Evolutionary conservation across 2,888 invertebrate species (phyloP).

Genomic region (Seladonia tumulorum): DNA sequence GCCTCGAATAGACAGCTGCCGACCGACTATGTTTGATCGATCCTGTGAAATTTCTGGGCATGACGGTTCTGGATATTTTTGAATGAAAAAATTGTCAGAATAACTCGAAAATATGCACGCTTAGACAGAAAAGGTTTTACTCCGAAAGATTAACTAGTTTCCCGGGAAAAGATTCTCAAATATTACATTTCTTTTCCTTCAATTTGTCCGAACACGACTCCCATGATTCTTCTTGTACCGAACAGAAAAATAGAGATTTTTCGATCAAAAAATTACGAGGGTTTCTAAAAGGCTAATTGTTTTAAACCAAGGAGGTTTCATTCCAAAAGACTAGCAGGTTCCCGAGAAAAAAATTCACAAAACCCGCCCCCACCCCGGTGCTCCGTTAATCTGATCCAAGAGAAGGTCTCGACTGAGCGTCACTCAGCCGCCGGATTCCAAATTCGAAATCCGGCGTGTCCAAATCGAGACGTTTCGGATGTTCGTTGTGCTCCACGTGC

Average conservation of each 20-base stretch:
- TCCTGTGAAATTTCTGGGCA: too few relatives aligned
- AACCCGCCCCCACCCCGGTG: not conserved
- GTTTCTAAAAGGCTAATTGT: fast-evolving
- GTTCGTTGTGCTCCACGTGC: constrained; percentile 14
- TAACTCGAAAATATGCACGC: too few relatives aligned
- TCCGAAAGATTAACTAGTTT: not conserved
- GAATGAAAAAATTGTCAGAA: too few relatives aligned
- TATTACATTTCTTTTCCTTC: too few relatives aligned
- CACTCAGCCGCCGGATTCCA: not conserved
- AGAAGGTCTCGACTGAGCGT: not conserved
- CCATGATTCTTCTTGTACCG: too few relatives aligned
- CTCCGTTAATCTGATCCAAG: not conserved
- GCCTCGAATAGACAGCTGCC: not conserved
- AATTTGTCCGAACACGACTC: too few relatives aligned
- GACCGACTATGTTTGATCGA: too few relatives aligned
- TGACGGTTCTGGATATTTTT: too few relatives aligned
- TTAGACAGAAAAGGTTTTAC: too few relatives aligned
- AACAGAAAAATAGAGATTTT: not conserved
- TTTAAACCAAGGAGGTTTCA: not conserved
- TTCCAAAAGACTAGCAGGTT: not conserved
- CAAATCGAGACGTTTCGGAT: constrained; percentile 25
- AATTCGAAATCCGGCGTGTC: not conserved
- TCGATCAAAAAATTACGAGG: not conserved
- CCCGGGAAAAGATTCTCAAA: not conserved
- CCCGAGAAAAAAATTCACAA: not conserved